Percentiles rank a stretch among this genome's conserved stretches.
phyloP scores from a whole-genome alignment of 2,113 vertebrate species.

The Pollachius pollachius region DNA sequence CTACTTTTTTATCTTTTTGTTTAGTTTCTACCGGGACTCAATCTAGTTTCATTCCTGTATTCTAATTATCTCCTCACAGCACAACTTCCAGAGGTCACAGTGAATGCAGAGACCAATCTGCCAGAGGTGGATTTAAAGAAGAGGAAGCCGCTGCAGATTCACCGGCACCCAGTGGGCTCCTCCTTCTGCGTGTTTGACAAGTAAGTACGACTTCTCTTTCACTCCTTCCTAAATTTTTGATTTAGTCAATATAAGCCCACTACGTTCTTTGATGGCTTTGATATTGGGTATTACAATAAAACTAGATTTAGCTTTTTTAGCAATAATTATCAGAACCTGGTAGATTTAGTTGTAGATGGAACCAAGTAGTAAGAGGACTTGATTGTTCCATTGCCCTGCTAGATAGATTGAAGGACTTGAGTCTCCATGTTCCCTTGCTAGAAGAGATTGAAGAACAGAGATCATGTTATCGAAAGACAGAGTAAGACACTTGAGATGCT shows the following conservation, averaged over 20 bases:
- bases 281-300: no score
- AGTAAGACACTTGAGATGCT: neutral
- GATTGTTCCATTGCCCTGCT: no score
- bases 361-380: no score
- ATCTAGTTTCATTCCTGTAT: no score
- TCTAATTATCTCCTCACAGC: slow-evolving; percentile 66
- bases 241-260: no score
- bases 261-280: no score
- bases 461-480: neutral
- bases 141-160: slow-evolving; percentile 78
- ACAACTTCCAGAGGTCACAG: slow-evolving; percentile 80
- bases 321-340: no score
- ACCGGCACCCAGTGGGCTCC: slow-evolving; percentile 81
- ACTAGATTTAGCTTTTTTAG: no score
- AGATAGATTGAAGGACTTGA: neutral
- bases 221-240: no score
- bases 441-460: neutral
- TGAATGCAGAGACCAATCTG: slow-evolving; percentile 84
- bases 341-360: no score
- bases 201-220: slow-evolving; percentile 69
- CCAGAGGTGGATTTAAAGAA: slow-evolving; percentile 84
- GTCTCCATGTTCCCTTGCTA: neutral
- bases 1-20: no score
- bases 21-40: no score
- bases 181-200: slow-evolving; percentile 92